Evolutionary conservation across 2,797 vertebrate species (phyloP), one percentile per base, ranked within the genome.

Genomic region (Helarctos malayanus): DNA sequence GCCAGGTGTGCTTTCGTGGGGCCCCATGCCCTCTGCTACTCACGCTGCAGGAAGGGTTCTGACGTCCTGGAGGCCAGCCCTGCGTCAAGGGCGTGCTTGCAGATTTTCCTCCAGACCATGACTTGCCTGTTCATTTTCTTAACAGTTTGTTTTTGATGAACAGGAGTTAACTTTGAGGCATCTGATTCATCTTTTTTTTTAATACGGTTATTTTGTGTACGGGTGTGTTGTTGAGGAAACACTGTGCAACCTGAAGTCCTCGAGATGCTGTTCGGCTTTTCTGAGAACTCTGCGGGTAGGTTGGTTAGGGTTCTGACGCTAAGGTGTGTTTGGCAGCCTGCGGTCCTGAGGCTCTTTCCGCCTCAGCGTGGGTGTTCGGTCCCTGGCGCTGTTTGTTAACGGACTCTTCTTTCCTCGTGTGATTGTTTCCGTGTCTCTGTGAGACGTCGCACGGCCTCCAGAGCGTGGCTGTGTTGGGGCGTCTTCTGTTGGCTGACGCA

Each of bases 351-450:
- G 5, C 23, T 10, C 45, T 16, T 12, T 4, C 15, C 2, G 7
- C 4, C 8, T 8, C n/a, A 0, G 0, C 9, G 0, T 5, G 45
- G 35, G 5, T 32, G 3, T 25, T 35, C 23, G 12, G 18, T 25
- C 9, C 6, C 38, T 3, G 32, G 23, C 23, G 1, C 56, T 15
- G 0, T 54, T 11, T 59, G 15, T 65, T 18, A 3, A 3, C n/a
- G 47, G 21, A 13, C 59, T 41, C 14, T 5, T 38, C 27, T 8
- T 32, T 18, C 32, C 76, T 78, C 23, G 1, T 7, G 19, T 29
- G 2, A 1, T n/a, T 5, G 14, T 75, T 41, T 47, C 27, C 13
- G 15, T 13, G 69, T 41, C 65, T 27, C 45, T n/a, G 38, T 57
- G 35, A 32, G 41, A 32, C 63, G 1, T 49, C 7, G 12, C 0